phyloP scores from a whole-genome alignment of 2,113 vertebrate species.

The Stegastes partitus region DNA sequence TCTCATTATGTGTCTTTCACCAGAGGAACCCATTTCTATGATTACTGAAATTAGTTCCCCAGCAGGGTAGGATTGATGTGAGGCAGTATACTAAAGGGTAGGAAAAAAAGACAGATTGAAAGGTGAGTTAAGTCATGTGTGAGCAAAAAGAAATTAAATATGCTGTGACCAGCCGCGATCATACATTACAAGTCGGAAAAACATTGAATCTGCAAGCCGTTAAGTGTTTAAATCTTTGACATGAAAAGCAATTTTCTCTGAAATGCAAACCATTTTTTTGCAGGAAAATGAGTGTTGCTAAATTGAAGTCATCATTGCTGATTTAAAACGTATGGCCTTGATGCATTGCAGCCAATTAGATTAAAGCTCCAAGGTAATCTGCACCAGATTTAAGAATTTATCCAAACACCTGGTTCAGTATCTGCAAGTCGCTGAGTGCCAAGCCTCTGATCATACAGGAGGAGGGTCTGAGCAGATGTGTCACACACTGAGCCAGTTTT shows the following conservation, averaged over 20 bases:
- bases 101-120: constrained; percentile 38
- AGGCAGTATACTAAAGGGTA: constrained; percentile 34
- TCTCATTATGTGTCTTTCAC: constrained; percentile 74
- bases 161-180: constrained; percentile 21
- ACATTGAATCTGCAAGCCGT: constrained; percentile 36
- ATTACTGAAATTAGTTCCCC: constrained; percentile 74
- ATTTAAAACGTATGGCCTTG: constrained; percentile 53
- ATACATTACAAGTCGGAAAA: constrained; percentile 19
- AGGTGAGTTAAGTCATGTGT: constrained; percentile 46
- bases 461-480: constrained; percentile 52
- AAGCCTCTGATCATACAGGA: constrained; percentile 29
- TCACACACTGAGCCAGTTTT: constrained; percentile 28
- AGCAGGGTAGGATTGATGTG: constrained; percentile 57
- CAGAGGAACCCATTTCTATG: constrained; percentile 71
- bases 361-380: constrained; percentile 70
- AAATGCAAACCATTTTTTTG: constrained; percentile 34
- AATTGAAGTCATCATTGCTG: constrained; percentile 67
- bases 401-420: constrained; percentile 69
- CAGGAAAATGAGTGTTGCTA: constrained; percentile 38
- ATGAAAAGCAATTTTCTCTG: constrained; percentile 29
- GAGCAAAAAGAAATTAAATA: constrained; percentile 43
- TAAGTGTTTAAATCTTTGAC: constrained; percentile 25
- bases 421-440: constrained; percentile 34
- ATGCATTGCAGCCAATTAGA: constrained; percentile 56
- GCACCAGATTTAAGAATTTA: constrained; percentile 63